These are phyloP conservation scores for Amia ocellicauda DNA, from an alignment of 2,113 vertebrate species.

Conservation along the genomic window DNA sequence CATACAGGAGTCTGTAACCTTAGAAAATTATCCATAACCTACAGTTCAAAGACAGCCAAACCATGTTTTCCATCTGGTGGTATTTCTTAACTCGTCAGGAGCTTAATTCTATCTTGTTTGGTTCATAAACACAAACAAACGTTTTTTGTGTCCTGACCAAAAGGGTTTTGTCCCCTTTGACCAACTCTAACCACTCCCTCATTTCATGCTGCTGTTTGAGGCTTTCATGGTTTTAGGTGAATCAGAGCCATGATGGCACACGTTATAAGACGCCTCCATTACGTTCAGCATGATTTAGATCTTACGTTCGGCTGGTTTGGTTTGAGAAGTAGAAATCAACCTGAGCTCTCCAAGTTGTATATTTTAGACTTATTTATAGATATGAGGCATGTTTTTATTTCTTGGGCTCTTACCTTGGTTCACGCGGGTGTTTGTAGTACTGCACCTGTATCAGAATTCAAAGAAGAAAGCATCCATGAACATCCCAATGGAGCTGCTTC, in stretches of 20 bases:
- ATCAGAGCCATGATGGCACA: constrained; percentile 61
- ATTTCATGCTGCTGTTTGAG: constrained; percentile 51
- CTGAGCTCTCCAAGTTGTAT: constrained; percentile 25
- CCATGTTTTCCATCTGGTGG: too few species aligned
- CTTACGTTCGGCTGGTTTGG: constrained; percentile 30
- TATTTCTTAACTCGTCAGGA: neutral
- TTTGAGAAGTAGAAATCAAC: constrained; percentile 13
- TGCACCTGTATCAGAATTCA: constrained; percentile 39
- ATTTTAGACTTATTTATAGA: constrained; percentile 36
- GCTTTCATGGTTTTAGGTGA: constrained; percentile 46
- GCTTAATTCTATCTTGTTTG: neutral
- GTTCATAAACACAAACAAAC: neutral
- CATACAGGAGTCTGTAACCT: too few species aligned
- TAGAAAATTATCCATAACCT: too few species aligned
- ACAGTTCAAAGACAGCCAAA: neutral
- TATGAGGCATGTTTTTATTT: constrained; percentile 37
- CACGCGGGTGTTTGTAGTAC: constrained; percentile 32
- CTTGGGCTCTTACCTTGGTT: constrained; percentile 37
- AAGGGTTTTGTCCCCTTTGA: constrained; percentile 27
- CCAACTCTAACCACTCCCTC: constrained; percentile 62
- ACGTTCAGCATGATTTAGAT: constrained; percentile 34
- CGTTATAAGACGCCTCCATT: constrained; percentile 65
- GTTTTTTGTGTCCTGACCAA: neutral
- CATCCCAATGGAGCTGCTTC: constrained; percentile 31
- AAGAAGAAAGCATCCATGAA: constrained; percentile 27